Conservation (phyloP, 2,888 invertebrate species). For the Lagria hirta region DNA sequence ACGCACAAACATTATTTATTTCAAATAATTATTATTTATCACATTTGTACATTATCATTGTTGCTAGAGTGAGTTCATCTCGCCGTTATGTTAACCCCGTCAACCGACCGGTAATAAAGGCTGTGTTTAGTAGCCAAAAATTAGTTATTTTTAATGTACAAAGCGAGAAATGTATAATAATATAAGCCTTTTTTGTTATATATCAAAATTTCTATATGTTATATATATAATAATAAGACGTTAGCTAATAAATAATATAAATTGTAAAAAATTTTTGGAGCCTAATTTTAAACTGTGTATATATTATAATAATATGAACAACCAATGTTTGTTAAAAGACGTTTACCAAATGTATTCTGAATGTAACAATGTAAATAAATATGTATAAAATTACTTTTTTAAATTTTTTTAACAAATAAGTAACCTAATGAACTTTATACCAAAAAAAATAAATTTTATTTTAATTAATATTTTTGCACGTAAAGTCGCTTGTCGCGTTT, state of each 20-base stretch:
- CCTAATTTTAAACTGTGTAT: slow-evolving; percentile 6
- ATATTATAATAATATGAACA: slow-evolving; percentile 10
- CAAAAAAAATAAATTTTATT: too few species aligned
- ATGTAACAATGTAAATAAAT: slow-evolving; percentile 30
- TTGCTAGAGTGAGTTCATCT: not conserved
- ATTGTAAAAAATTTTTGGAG: slow-evolving; percentile 9
- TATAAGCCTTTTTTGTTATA: too few species aligned
- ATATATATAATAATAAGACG: not conserved
- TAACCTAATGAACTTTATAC: too few species aligned
- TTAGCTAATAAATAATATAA: too few species aligned
- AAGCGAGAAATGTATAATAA: not conserved
- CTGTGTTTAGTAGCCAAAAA: slow-evolving; percentile 43
- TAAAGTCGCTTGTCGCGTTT: too few species aligned
- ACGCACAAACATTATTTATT: slow-evolving; percentile 15
- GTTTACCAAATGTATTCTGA: slow-evolving; percentile 31
- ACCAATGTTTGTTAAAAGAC: slow-evolving; percentile 30
- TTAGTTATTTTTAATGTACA: slow-evolving; percentile 19
- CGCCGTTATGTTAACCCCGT: too few species aligned
- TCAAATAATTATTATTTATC: too few species aligned
- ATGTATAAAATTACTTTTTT: too few species aligned
- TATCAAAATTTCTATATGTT: not conserved
- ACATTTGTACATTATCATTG: slow-evolving; percentile 10
- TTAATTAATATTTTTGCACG: too few species aligned
- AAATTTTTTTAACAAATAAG: too few species aligned
- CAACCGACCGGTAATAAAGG: slow-evolving; percentile 36